These are phyloP conservation scores for Dallia pectoralis DNA, from an alignment of 2,797 vertebrate genomes.

Conservation along the genomic window DNA sequence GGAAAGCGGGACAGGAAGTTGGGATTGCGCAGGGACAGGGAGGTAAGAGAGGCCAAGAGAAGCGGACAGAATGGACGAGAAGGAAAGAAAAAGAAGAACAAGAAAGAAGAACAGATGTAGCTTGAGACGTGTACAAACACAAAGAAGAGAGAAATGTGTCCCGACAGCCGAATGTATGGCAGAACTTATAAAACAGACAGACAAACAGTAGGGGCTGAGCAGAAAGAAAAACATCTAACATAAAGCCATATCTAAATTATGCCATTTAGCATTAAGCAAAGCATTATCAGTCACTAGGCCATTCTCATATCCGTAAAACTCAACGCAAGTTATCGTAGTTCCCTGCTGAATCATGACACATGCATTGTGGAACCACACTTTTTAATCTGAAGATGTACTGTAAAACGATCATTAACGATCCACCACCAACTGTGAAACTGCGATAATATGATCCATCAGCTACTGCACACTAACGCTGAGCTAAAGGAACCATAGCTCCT, in stretches of 20 bases:
- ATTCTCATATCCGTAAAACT: not conserved
- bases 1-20: conserved; percentile 50
- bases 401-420: conserved; percentile 33
- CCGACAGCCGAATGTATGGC: conserved; percentile 50
- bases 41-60: conserved; percentile 40
- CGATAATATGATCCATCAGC: no score
- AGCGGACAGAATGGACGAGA: conserved; percentile 50
- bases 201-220: conserved; percentile 33
- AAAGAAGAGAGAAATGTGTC: conserved; percentile 49
- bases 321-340: not conserved
- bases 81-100: conserved; percentile 46
- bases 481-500: no score
- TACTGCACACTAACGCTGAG: no score
- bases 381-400: conserved; percentile 13
- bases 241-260: conserved; percentile 4
- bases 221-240: conserved; percentile 40
- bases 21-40: conserved; percentile 59
- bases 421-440: no score
- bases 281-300: not conserved
- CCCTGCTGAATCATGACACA: not conserved
- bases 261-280: conserved; percentile 47
- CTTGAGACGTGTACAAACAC: conserved; percentile 64
- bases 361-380: not conserved
- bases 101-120: conserved; percentile 61
- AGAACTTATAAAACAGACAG: conserved; percentile 32